Percentiles rank a stretch among this genome's conserved stretches.
Conservation (phyloP, 2,113 vertebrate species). For the Microcebus griseorufus region DNA sequence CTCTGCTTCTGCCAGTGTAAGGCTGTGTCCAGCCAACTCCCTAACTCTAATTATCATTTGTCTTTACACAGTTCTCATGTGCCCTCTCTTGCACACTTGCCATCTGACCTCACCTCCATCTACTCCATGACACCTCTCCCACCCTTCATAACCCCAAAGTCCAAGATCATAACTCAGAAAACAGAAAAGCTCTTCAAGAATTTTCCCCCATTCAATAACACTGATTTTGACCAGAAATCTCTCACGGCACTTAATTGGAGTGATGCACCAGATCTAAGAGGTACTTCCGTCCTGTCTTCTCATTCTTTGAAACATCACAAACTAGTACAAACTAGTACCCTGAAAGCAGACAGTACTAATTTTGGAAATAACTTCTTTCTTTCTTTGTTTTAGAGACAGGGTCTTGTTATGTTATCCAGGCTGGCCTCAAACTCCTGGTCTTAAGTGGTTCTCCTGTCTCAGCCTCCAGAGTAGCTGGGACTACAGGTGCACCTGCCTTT, state of each 20-base stretch:
- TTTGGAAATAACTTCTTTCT: neutral
- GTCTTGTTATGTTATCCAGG: neutral
- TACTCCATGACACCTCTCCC: neutral
- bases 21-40: constrained; percentile 63
- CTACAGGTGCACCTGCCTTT: neutral
- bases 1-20: neutral
- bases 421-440: neutral
- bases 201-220: neutral
- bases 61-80: constrained; percentile 71
- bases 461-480: neutral
- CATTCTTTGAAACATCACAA: neutral
- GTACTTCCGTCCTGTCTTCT: neutral
- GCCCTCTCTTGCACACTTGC: neutral
- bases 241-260: neutral
- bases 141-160: neutral
- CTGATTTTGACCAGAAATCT: neutral
- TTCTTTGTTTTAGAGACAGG: neutral
- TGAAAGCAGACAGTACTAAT: neutral
- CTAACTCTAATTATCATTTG: constrained; percentile 75
- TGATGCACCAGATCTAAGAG: neutral
- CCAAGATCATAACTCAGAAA: neutral
- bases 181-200: neutral
- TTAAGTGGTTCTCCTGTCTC: neutral
- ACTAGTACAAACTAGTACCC: too few relatives aligned
- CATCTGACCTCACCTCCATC: neutral